phyloP scores from a whole-genome alignment of 2,888 invertebrate species.

The Xiphydria camelus region DNA sequence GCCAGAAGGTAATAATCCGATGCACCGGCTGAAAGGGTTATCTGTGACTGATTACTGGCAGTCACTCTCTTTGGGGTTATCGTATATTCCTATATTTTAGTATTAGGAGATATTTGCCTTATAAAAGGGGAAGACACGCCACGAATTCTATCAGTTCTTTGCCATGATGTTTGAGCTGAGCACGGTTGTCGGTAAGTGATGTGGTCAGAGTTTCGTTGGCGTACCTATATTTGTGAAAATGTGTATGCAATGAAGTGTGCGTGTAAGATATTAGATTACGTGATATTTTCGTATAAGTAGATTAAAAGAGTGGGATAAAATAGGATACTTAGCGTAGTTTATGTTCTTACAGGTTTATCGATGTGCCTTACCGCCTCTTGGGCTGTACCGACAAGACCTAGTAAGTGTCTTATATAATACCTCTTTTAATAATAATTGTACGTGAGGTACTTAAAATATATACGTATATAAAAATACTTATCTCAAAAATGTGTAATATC shows the following conservation, averaged over 20 bases:
- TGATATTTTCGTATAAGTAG: too few species aligned
- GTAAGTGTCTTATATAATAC: too few species aligned
- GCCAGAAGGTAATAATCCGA: conserved; percentile 14
- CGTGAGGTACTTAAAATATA: too few species aligned
- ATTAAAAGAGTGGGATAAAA: too few species aligned
- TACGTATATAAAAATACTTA: too few species aligned
- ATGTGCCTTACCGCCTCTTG: conserved; percentile 25
- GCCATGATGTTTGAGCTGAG: conserved; percentile 37
- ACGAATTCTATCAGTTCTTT: conserved; percentile 36
- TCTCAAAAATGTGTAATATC: too few species aligned
- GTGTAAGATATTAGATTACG: too few species aligned
- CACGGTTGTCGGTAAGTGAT: conserved; percentile 39
- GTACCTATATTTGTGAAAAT: background rate
- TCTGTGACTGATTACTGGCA: conserved; percentile 35
- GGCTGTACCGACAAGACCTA: too few species aligned
- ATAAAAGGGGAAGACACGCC: conserved; percentile 42
- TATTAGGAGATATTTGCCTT: conserved; percentile 35
- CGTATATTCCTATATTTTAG: conserved; percentile 30
- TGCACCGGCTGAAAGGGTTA: conserved; percentile 41
- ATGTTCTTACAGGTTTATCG: conserved; percentile 29
- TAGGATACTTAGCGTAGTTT: too few species aligned
- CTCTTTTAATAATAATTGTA: too few species aligned
- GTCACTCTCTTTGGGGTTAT: conserved; percentile 15
- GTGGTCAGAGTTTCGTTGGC: too few species aligned
- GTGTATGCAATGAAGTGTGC: too few species aligned